Evolutionary conservation across 2,797 vertebrate genomes (phyloP).

Genomic region (Petrocephalus sullivani): DNA sequence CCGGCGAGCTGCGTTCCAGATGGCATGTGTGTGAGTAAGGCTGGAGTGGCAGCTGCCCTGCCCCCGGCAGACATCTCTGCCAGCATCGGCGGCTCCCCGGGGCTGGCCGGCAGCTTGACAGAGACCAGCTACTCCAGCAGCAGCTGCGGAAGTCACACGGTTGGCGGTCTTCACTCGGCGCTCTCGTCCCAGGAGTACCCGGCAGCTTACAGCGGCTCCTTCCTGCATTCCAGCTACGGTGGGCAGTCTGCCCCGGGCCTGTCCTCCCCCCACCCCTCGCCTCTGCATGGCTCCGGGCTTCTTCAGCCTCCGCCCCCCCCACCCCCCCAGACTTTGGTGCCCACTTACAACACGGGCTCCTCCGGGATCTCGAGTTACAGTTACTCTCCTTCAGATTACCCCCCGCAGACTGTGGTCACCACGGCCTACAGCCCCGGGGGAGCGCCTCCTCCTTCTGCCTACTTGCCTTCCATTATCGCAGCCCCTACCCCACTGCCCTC

Average conservation of each 20-base stretch:
- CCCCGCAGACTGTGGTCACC: conserved; percentile 86
- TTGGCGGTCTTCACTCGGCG: conserved; percentile 85
- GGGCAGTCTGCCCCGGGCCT: conserved; percentile 87
- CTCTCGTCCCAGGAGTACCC: conserved; percentile 97
- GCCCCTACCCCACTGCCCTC: conserved; percentile 92
- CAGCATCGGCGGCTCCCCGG: conserved; percentile 88
- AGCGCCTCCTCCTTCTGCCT: conserved; percentile 86
- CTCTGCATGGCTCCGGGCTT: conserved; percentile 90
- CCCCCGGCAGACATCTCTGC: conserved; percentile 86
- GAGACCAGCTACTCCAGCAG: conserved; percentile 92
- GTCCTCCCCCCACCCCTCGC: conserved; percentile 91
- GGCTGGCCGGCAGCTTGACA: conserved; percentile 87
- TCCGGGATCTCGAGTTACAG: conserved; percentile 91
- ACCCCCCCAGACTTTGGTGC: conserved; percentile 80
- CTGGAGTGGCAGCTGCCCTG: conserved; percentile 84
- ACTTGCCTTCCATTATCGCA: conserved; percentile 94
- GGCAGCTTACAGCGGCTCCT: conserved; percentile 89
- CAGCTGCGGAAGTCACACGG: conserved; percentile 90
- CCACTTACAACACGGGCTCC: conserved; percentile 88
- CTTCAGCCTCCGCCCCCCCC: conserved; percentile 79
- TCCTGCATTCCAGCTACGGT: conserved; percentile 91
- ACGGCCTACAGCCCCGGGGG: conserved; percentile 90
- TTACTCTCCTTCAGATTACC: conserved; percentile 87
- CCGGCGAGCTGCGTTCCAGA: conserved; percentile 95
- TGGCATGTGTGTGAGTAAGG: conserved; percentile 90